Percentiles rank a stretch among this genome's conserved stretches.
Evolutionary conservation across 2,113 vertebrate genomes (phyloP).

Genomic region (Butastur rufipennis): DNA sequence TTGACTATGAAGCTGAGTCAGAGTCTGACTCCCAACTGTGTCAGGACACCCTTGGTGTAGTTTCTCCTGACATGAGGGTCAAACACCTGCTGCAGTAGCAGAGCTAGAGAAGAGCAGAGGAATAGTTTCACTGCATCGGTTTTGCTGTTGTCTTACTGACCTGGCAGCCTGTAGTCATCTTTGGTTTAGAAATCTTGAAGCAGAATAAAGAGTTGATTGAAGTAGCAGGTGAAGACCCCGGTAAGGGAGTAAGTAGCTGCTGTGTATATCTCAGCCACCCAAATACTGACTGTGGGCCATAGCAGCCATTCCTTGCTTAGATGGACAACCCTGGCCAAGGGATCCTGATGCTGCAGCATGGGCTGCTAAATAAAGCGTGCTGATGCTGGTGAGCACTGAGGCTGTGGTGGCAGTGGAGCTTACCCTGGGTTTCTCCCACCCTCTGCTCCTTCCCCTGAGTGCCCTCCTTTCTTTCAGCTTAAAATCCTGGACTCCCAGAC

Average conservation of each 20-base stretch:
- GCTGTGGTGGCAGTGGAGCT: background rate
- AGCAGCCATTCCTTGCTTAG: background rate
- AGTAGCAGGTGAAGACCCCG: background rate
- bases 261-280: background rate
- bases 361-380: background rate
- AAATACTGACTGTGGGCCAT: background rate
- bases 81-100: background rate
- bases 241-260: background rate
- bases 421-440: background rate
- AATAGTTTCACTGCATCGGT: background rate
- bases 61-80: background rate
- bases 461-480: background rate
- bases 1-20: background rate
- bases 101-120: background rate
- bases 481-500: background rate
- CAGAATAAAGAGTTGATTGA: background rate
- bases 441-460: background rate
- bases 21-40: background rate
- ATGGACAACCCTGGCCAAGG: background rate
- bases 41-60: background rate
- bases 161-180: background rate
- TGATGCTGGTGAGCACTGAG: background rate
- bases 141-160: background rate
- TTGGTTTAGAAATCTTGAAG: background rate
- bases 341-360: fast-evolving